These are phyloP conservation scores for Pherbina coryleti DNA, from an alignment of 2,888 invertebrate genomes.

Conservation along the genomic window DNA sequence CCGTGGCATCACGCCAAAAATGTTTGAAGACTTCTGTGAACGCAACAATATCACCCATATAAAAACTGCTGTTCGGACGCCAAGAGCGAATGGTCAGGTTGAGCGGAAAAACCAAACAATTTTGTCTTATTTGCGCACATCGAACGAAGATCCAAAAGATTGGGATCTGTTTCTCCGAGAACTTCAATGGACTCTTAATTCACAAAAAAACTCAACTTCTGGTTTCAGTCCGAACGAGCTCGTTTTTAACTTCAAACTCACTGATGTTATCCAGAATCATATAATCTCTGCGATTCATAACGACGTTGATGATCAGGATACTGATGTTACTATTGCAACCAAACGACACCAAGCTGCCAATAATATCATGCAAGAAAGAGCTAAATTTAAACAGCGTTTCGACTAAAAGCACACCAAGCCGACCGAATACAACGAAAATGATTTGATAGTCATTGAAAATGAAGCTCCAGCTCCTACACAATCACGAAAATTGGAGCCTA, in stretches of 20 bases:
- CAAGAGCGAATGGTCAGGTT: slow-evolving; percentile 29
- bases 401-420: no score
- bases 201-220: slow-evolving; percentile 32
- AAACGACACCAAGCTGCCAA: slow-evolving; percentile 29
- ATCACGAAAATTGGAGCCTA: slow-evolving; percentile 41
- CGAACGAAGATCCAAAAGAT: no score
- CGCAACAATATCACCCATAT: slow-evolving; percentile 37
- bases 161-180: no score
- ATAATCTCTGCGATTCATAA: slow-evolving; percentile 21
- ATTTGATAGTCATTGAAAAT: slow-evolving; percentile 40
- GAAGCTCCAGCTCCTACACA: slow-evolving; percentile 28
- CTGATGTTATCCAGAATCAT: slow-evolving; percentile 31
- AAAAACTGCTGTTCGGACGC: slow-evolving; percentile 50
- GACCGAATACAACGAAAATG: no score
- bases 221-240: slow-evolving; percentile 47
- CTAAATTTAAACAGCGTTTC: slow-evolving; percentile 37
- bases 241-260: slow-evolving; percentile 43
- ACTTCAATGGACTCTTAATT: no score
- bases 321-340: slow-evolving; percentile 10
- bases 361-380: slow-evolving; percentile 23
- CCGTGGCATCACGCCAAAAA: background rate
- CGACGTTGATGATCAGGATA: background rate
- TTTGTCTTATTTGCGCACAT: background rate
- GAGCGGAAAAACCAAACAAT: slow-evolving; percentile 21
- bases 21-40: slow-evolving; percentile 3